Evolutionary conservation across 1,140 invertebrate genomes (phyloP), one percentile per base, ranked within the genome.

Genomic region (Drosophila gunungcola): DNA sequence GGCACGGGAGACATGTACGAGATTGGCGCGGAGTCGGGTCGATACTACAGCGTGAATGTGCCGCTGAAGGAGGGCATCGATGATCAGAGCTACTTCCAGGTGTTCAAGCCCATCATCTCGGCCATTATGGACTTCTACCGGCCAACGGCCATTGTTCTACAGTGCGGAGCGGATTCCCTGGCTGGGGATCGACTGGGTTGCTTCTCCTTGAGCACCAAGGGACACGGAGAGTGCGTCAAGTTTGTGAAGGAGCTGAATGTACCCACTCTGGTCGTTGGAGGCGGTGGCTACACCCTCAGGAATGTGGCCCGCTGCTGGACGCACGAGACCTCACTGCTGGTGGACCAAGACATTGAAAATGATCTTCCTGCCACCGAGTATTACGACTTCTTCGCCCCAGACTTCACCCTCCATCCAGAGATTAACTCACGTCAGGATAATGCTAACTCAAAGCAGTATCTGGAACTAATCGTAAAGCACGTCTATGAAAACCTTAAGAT

Each of bases 251-350:
- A 96, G 70, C 94, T 99, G 1, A 98, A 98, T 92, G 95, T 99
- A 11, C 99, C 99, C 0, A 94, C 99, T 1, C 93, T 99, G 21
- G 97, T 99, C 0, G 95, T 99, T 0, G 99, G 99, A 5, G 99
- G 92, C 27, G 91, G 91, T 6, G 91, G 91, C 6, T 99, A 99
- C 90, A 99, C 98, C 0, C 93, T 99, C 5, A 94, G 98, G 54
- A 99, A 99, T 92, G 99, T 99, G 1, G 98, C 99, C 0, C 94
- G 99, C 45, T 99, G 98, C 92, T 99, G 99, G 99, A 99, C 99
- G 0, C 99, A 99, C 80, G 99, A 99, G 93, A 99, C 99, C 0
- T 98, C 98, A 0, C 93, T 99, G 2, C 93, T 99, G 0, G 95
- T 98, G 0, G 97, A 98, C 85, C 96, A 98, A 86, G 95, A 96